Percentiles rank a stretch among this genome's conserved stretches.
phyloP scores from a whole-genome alignment of 2,797 vertebrate genomes.

The Peromyscus aztecus region DNA sequence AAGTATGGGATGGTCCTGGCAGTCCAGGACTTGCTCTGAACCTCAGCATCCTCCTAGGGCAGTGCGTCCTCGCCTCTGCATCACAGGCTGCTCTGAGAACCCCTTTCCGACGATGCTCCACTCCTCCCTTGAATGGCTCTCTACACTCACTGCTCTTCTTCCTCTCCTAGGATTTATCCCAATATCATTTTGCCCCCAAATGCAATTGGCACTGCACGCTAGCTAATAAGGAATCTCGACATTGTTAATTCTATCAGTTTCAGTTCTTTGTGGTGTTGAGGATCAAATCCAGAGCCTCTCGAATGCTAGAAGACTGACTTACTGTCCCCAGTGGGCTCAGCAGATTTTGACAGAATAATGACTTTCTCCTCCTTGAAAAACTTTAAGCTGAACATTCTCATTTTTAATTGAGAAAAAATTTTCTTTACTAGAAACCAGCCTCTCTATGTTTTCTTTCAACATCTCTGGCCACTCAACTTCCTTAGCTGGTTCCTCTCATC shows the following conservation, averaged over 20 bases:
- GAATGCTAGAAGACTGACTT: background rate
- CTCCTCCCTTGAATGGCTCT: background rate
- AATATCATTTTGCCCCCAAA: background rate
- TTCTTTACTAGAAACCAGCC: background rate
- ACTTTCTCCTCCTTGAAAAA: constrained; percentile 41
- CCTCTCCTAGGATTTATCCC: background rate
- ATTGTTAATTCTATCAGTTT: constrained; percentile 15
- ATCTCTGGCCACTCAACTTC: background rate
- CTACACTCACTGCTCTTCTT: background rate
- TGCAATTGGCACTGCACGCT: background rate
- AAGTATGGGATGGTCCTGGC: constrained; percentile 41
- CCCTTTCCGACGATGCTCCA: background rate
- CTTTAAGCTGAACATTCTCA: background rate
- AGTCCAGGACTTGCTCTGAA: background rate
- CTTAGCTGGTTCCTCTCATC: background rate
- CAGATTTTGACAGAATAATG: constrained; percentile 29
- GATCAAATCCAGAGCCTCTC: background rate
- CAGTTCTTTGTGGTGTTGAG: background rate
- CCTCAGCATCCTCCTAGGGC: background rate
- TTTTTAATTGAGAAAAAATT: constrained; percentile 40
- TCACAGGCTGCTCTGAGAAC: background rate
- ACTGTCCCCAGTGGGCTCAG: background rate
- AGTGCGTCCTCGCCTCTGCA: too few species aligned
- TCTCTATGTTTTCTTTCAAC: background rate
- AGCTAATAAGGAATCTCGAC: background rate